Evolutionary conservation across 2,797 vertebrate genomes (phyloP), one percentile per base, ranked within the genome.

Genomic region (Myotis pilosus): DNA sequence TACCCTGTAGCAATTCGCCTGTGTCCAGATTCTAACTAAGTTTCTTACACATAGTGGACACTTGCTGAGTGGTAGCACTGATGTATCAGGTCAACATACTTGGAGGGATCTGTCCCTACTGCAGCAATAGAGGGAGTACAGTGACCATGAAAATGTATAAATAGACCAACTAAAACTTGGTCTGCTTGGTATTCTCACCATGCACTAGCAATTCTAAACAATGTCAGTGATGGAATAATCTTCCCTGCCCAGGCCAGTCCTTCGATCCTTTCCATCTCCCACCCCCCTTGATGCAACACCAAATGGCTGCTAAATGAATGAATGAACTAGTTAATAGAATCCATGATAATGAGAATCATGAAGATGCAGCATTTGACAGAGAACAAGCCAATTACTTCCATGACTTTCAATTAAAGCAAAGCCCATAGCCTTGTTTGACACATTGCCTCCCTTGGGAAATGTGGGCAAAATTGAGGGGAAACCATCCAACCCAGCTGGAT

Each of bases 361-460:
- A 92, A 57, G 94, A 86, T 44, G 51, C n/a, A 64, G 55, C 23
- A 41, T 4, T 19, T 87, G 78, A 85, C 86, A 66, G 28, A 87
- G 87, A 96, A 83, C 44, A 85, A 80, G 57, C 72, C 81, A 92
- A 60, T 87, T 82, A 75, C 8, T n/a, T 82, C 85, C n/a, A 62
- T 76, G 82, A 93, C 74, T 92, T 83, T 89, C 91, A 76, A 57
- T 89, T 57, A 97, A 87, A 86, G 82, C 85, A 60, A 95, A 94
- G 78, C 69, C 68, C 69, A 28, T 36, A 33, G 74, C 30, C 91
- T 41, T 51, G 22, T 69, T 33, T 86, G 94, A 71, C 47, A 89
- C 2, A 10, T n/a, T 25, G 20, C 47, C 23, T 91, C 83, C 30
- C 80, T 75, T 57, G 69, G 3, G 36, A 71, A 76, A 62, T 28